These are phyloP conservation scores for Brienomyrus brachyistius DNA, from an alignment of 2,113 vertebrate genomes.

Conservation along the genomic window DNA sequence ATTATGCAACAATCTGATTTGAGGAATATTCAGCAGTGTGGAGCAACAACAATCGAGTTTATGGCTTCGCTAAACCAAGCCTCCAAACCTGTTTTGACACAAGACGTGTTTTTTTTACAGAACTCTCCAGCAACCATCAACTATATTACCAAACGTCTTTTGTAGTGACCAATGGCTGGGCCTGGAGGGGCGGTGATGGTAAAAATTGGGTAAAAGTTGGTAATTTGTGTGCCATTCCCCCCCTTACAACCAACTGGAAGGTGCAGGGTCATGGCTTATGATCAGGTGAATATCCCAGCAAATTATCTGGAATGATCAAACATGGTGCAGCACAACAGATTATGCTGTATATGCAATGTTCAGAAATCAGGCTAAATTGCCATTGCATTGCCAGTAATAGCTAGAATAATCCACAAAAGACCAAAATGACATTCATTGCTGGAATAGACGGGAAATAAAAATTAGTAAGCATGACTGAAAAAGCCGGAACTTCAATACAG, in stretches of 20 bases:
- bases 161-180: neutral
- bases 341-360: neutral
- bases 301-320: neutral
- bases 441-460: neutral
- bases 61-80: neutral
- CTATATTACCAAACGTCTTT: neutral
- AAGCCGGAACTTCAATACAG: neutral
- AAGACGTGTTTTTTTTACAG: neutral
- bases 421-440: neutral
- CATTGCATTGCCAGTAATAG: neutral
- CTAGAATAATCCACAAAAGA: neutral
- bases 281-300: neutral
- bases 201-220: neutral
- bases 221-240: neutral
- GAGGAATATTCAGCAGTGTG: neutral
- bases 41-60: neutral
- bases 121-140: neutral
- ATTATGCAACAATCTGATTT: neutral
- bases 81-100: neutral
- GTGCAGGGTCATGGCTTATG: neutral
- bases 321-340: neutral
- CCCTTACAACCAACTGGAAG: neutral
- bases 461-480: neutral
- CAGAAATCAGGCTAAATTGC: neutral
- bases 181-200: neutral